Percentiles rank a stretch among this genome's conserved stretches.
These are phyloP conservation scores for Drosophila niveifrons DNA, from an alignment of 2,888 invertebrate genomes.

Conservation along the genomic window DNA sequence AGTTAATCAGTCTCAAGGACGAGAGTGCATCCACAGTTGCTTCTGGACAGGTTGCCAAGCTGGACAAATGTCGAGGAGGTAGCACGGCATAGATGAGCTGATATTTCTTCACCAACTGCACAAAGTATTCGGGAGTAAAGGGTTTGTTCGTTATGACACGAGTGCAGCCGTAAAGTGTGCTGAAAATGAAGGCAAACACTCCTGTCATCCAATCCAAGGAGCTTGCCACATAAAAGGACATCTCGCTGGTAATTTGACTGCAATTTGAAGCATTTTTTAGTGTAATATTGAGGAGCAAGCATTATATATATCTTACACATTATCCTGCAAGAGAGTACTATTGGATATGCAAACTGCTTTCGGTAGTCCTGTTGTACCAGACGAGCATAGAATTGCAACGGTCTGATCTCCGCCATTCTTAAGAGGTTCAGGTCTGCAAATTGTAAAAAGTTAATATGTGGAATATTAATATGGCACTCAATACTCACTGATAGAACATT, in stretches of 20 bases:
- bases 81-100: neutral
- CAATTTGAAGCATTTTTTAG: neutral
- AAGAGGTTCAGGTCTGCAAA: constrained; percentile 59
- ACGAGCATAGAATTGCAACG: constrained; percentile 75
- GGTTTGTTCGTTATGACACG: neutral
- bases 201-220: neutral
- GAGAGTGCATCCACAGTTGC: neutral
- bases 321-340: constrained; percentile 52
- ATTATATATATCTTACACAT: constrained; percentile 35
- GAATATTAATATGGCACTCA: neutral
- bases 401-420: constrained; percentile 64
- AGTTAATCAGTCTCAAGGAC: neutral
- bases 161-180: neutral
- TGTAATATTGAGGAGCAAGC: neutral
- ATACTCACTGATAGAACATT: constrained; percentile 55
- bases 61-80: neutral
- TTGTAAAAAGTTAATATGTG: neutral
- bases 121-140: neutral
- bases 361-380: constrained; percentile 78
- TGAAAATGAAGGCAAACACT: neutral
- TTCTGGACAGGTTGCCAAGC: neutral
- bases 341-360: constrained; percentile 77
- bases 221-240: neutral
- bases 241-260: neutral
- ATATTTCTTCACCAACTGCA: neutral